Percentiles rank a stretch among this genome's conserved stretches.
These are phyloP conservation scores for Sebastes variabilis DNA, from an alignment of 2,797 vertebrate species.

Conservation along the genomic window DNA sequence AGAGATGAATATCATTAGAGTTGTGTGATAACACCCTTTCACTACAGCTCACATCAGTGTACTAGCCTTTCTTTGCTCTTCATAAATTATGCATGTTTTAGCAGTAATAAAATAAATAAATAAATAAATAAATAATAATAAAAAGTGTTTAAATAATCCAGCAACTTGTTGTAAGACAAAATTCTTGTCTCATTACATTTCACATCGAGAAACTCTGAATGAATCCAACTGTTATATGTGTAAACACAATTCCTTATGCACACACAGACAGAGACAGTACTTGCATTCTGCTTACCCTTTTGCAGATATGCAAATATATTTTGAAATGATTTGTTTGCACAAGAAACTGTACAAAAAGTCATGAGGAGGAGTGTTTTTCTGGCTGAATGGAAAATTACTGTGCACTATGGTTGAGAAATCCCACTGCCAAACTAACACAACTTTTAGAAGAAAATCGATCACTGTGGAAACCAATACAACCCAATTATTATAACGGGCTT, in stretches of 20 bases:
- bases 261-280: neutral
- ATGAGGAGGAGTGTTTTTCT: neutral
- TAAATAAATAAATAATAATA: too few species aligned
- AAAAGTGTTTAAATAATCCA: neutral
- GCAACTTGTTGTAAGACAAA: neutral
- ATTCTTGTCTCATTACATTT: neutral
- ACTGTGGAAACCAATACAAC: neutral
- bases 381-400: neutral
- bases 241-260: neutral
- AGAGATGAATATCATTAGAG: neutral
- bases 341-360: constrained; percentile 1
- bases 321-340: constrained; percentile 10
- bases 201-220: too few species aligned
- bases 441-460: neutral
- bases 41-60: neutral
- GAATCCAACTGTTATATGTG: neutral
- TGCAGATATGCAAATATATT: neutral
- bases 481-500: neutral
- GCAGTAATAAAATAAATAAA: too few species aligned
- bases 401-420: neutral
- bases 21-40: neutral
- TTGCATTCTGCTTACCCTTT: neutral
- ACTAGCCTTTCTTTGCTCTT: neutral
- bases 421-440: neutral
- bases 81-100: neutral